Conservation (phyloP, 2,797 vertebrate species). For the Cacajao melanocephalus region DNA sequence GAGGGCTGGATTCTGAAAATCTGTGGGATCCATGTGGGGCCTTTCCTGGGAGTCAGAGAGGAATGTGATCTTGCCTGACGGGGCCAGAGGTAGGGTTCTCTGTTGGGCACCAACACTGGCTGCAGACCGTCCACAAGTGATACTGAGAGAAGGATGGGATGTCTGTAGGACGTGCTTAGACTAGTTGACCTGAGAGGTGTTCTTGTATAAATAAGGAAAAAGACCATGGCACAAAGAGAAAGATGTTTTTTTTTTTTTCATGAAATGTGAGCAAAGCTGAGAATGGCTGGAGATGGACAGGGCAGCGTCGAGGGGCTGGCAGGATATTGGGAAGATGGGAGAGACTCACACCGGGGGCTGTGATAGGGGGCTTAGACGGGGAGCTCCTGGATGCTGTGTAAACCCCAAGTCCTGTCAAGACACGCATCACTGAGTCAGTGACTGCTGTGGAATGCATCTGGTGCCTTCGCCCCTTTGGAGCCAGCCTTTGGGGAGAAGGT, state of each 20-base stretch:
- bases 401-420: neutral
- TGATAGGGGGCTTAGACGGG: neutral
- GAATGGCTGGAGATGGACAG: neutral
- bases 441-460: neutral
- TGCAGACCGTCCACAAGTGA: neutral
- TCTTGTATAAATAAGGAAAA: neutral
- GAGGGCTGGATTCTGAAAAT: no score
- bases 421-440: neutral
- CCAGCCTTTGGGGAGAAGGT: neutral
- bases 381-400: accelerated
- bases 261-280: neutral
- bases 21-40: no score
- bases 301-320: accelerated
- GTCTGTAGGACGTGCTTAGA: neutral
- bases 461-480: neutral
- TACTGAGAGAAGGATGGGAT: no score
- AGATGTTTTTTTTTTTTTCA: accelerated
- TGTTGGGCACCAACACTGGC: no score
- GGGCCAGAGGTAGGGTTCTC: accelerated
- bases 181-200: neutral
- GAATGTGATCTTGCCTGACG: neutral
- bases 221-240: no score
- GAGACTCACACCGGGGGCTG: accelerated
- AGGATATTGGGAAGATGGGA: accelerated
- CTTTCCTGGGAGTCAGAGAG: no score